Evolutionary conservation across 2,797 vertebrate genomes (phyloP), one percentile per base, ranked within the genome.

Genomic region (Florisuga fusca): DNA sequence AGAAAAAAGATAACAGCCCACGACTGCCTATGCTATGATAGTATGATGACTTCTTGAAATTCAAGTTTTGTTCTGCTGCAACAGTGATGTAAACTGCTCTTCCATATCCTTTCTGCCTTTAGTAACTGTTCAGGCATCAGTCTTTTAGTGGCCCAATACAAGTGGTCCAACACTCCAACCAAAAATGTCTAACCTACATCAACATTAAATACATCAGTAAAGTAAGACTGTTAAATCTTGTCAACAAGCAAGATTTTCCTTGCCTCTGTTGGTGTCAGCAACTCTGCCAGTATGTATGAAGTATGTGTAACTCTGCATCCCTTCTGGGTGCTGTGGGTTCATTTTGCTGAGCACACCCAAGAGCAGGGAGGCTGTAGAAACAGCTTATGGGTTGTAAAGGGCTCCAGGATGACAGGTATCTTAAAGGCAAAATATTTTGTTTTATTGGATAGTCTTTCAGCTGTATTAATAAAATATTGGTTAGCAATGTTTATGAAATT

Each of bases 401-500:
- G 23, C 53, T 89, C 41, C 29, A n/a, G 64, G 46, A 80, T 68
- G 45, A 95, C 74, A 96, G 29, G 29, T 71, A 59, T 50, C 63
- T 63, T 82, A 66, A 63, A 89, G 54, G 78, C 36, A 96, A 93
- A 96, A 92, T 78, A 87, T 83, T 84, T 89, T 91, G 12, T 38
- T 90, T 91, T 78, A 87, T 85, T 93, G 46, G 17, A 48, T 64
- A 80, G n/a, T 72, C 73, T 34, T 91, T 46, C 68, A 94, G 72
- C 87, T 93, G 58, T 61, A 93, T 95, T 85, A 94, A 94, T 93
- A 92, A 95, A 95, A 83, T 93, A 92, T 34, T 43, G 29, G 48
- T 66, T 93, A 90, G 46, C 29, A 81, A 33, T 87, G 51, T 94
- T 95, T 91, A 78, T 68, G 62, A n/a, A 41, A 41, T 41, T 13